Conservation (phyloP, 2,113 vertebrate genomes). For the Muntiacus reevesi region DNA sequence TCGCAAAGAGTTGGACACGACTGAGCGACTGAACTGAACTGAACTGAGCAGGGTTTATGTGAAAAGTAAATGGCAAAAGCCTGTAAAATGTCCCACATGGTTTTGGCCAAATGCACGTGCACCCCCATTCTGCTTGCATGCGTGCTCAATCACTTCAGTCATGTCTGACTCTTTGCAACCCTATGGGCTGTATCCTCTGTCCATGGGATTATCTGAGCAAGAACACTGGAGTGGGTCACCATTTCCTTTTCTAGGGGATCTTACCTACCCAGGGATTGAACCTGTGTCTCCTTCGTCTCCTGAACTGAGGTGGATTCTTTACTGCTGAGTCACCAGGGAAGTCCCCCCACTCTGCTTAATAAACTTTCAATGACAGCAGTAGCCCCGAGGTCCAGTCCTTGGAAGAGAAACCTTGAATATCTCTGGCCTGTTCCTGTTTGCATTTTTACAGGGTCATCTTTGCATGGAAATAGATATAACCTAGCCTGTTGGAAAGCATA, state of each 20-base stretch:
- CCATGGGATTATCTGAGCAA: background rate
- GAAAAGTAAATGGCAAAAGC: background rate
- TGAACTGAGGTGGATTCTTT: background rate
- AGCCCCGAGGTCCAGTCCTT: background rate
- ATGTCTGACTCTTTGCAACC: background rate
- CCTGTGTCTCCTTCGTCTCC: background rate
- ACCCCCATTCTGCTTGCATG: background rate
- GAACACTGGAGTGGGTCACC: background rate
- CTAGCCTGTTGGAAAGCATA: background rate
- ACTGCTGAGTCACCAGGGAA: background rate
- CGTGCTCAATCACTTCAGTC: background rate
- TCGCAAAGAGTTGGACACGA: too few species aligned
- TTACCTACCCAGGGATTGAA: background rate
- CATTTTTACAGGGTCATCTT: background rate
- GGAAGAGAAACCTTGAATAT: background rate
- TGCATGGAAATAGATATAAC: background rate
- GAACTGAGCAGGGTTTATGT: background rate
- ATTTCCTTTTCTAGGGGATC: background rate
- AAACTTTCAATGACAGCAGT: background rate
- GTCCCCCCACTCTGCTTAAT: background rate
- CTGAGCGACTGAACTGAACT: too few species aligned
- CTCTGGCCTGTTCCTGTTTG: background rate
- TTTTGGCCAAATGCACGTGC: background rate
- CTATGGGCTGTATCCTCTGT: background rate
- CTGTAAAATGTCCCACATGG: accelerated